phyloP scores from a whole-genome alignment of 1,140 invertebrate species.

The Diabrotica undecimpunctata region DNA sequence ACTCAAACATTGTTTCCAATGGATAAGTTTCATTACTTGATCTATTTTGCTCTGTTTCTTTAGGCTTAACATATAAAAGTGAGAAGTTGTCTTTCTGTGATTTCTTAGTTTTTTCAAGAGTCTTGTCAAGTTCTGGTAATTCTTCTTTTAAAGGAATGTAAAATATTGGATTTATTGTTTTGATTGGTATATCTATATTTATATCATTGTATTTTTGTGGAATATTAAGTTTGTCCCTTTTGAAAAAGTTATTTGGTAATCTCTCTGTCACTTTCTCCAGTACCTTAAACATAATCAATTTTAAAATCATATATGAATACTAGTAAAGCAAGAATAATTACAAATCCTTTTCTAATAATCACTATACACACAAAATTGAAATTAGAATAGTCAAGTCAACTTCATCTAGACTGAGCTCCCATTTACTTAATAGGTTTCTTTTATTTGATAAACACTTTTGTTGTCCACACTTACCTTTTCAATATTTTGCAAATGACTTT shows the following conservation, averaged over 20 bases:
- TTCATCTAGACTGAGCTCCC: too few species aligned
- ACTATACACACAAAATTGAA: too few species aligned
- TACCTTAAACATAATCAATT: conserved; percentile 15
- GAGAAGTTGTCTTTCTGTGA: conserved; percentile 24
- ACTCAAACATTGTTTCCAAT: conserved; percentile 31
- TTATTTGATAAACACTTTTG: too few species aligned
- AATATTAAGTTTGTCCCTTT: conserved; percentile 5
- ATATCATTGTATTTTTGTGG: conserved; percentile 2
- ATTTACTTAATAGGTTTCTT: too few species aligned
- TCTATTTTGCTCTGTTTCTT: conserved; percentile 3
- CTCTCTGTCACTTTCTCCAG: conserved; percentile 30
- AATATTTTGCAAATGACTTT: conserved; percentile 26
- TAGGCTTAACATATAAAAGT: conserved; percentile 25
- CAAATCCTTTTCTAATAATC: too few species aligned
- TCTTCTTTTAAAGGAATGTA: conserved; percentile 32
- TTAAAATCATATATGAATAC: neutral
- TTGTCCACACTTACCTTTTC: conserved; percentile 10
- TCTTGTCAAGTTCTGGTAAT: conserved; percentile 29
- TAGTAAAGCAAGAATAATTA: too few species aligned
- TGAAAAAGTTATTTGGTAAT: conserved; percentile 28
- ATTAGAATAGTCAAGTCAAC: too few species aligned
- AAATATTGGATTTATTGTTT: conserved; percentile 30
- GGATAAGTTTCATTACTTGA: conserved; percentile 20
- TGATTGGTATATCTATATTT: conserved; percentile 15
- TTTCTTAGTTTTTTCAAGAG: conserved; percentile 18